Conservation (phyloP, 53 echinoderm and acorn worm genomes). For the Hippasteria phrygiana region DNA sequence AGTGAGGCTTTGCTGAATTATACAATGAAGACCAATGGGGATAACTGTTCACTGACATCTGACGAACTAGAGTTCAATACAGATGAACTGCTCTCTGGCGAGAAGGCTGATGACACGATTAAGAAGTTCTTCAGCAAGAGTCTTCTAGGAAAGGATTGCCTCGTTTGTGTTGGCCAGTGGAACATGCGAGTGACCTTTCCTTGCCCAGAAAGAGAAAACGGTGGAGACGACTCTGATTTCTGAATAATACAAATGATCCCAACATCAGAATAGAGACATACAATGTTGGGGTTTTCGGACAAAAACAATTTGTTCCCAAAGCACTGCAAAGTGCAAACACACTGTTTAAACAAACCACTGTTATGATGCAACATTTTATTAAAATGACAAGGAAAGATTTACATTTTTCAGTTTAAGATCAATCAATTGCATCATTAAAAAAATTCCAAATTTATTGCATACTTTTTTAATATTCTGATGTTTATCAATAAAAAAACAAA, state of each 20-base stretch:
- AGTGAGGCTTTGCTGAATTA: constrained; percentile 59
- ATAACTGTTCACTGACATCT: constrained; percentile 75
- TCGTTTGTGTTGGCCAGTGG: constrained; percentile 72
- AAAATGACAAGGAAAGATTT: no score
- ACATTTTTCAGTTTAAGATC: no score
- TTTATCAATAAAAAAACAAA: no score
- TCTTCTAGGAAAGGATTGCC: constrained; percentile 68
- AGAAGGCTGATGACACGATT: constrained; percentile 72
- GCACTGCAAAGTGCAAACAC: no score
- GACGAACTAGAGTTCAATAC: constrained; percentile 75
- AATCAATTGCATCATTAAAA: no score
- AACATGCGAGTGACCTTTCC: constrained; percentile 55
- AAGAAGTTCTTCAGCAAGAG: constrained; percentile 61
- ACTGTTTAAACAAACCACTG: no score
- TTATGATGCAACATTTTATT: no score
- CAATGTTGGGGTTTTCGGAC: no score
- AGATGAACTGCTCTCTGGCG: constrained; percentile 62
- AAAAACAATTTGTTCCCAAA: no score
- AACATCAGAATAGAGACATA: no score
- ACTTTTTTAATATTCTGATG: no score
- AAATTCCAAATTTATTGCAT: no score
- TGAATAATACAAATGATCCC: not conserved
- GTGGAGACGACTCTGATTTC: constrained; percentile 57
- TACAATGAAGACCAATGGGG: constrained; percentile 78
- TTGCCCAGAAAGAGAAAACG: constrained; percentile 9